Evolutionary conservation across 2,888 invertebrate species (phyloP).

Genomic region (Cepaea hortensis): DNA sequence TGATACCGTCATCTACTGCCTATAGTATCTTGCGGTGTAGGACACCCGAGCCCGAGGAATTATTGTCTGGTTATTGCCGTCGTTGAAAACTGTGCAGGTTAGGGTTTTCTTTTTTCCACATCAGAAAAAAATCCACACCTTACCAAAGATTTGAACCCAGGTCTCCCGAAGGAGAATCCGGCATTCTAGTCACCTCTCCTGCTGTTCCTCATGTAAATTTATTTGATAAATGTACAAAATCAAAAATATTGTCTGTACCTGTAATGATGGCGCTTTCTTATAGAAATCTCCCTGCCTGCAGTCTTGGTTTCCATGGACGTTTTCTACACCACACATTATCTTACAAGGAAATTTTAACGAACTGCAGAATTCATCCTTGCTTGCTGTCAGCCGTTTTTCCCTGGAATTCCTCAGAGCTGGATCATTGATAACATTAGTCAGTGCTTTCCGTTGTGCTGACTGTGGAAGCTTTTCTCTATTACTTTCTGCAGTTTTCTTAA

Average conservation of each 20-base stretch:
- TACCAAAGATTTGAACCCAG: too few species aligned
- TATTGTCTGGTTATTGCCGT: too few species aligned
- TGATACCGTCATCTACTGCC: too few species aligned
- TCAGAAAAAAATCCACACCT: too few species aligned
- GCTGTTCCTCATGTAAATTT: too few species aligned
- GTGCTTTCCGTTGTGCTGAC: constrained; percentile 58
- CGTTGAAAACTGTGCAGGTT: too few species aligned
- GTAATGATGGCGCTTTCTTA: constrained; percentile 5
- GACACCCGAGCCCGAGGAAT: too few species aligned
- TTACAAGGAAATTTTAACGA: not conserved
- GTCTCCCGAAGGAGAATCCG: too few species aligned
- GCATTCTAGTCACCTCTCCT: too few species aligned
- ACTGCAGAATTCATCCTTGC: not conserved
- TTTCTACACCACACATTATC: constrained; percentile 8
- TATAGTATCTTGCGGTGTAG: too few species aligned
- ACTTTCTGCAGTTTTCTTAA: not conserved
- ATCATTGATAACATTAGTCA: constrained; percentile 57
- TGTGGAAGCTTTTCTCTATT: constrained; percentile 24
- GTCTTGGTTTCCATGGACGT: not conserved
- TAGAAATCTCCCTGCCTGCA: not conserved
- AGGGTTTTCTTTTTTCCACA: too few species aligned
- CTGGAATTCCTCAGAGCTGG: not conserved
- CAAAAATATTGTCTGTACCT: not conserved
- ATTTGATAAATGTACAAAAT: too few species aligned
- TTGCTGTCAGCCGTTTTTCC: constrained; percentile 1